Evolutionary conservation across 2,113 vertebrate genomes (phyloP).

Genomic region (Sturnus vulgaris): DNA sequence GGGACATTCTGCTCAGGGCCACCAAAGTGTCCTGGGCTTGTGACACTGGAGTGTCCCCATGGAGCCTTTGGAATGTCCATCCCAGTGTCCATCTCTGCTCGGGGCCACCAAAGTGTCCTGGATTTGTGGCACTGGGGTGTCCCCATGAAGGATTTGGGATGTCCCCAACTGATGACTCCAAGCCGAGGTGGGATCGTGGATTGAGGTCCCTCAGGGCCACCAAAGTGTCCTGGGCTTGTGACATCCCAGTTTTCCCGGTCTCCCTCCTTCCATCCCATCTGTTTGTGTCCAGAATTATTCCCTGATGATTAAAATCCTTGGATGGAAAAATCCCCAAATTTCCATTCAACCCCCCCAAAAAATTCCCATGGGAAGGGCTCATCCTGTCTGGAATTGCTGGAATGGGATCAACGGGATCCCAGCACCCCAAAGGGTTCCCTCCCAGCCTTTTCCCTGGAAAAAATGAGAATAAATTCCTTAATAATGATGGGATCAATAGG

Average conservation of each 20-base stretch:
- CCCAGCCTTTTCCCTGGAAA: not conserved
- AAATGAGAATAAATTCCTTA: not conserved
- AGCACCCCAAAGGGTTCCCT: not conserved
- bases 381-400: not conserved
- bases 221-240: not conserved
- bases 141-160: too few species aligned
- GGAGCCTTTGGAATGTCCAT: too few species aligned
- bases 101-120: not conserved
- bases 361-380: not conserved
- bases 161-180: too few species aligned
- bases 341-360: accelerated
- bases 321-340: not conserved
- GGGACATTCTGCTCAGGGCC: too few species aligned
- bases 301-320: not conserved
- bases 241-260: accelerated
- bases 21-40: too few species aligned
- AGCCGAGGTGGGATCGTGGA: too few species aligned
- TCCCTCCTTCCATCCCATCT: not conserved
- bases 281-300: not conserved
- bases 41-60: too few species aligned
- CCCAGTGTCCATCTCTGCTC: too few species aligned
- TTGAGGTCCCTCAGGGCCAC: not conserved
- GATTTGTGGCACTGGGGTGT: too few species aligned
- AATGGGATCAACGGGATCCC: not conserved
- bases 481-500: not conserved